These are phyloP conservation scores for Salvelinus sp. DNA, from an alignment of 2,113 vertebrate species.

Conservation along the genomic window DNA sequence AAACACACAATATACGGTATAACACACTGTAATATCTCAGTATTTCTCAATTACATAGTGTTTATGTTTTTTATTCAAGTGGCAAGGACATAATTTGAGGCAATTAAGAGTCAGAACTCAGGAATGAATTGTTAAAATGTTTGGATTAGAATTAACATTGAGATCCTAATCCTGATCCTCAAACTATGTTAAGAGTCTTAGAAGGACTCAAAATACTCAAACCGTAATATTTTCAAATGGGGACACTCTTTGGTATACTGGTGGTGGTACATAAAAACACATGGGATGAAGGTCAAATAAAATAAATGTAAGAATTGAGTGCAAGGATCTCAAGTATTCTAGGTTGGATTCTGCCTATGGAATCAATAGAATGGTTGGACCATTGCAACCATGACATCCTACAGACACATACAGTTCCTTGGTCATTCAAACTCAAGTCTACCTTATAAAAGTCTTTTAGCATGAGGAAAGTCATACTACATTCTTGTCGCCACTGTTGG, in stretches of 20 bases:
- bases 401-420: not conserved
- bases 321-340: not conserved
- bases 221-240: not conserved
- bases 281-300: not conserved
- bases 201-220: constrained; percentile 10
- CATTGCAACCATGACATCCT: not conserved
- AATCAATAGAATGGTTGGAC: not conserved
- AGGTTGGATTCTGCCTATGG: not conserved
- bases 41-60: too few relatives aligned
- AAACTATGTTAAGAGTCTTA: constrained; percentile 50
- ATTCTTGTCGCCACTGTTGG: not conserved
- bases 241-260: not conserved
- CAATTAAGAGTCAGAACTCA: constrained; percentile 21
- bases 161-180: constrained; percentile 37
- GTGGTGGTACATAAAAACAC: not conserved
- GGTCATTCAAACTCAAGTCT: not conserved
- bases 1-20: too few relatives aligned
- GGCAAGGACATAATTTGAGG: not conserved
- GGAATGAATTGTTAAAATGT: constrained; percentile 29
- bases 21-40: too few relatives aligned
- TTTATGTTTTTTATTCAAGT: too few relatives aligned
- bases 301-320: not conserved
- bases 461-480: not conserved
- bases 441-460: not conserved
- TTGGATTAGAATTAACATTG: constrained; percentile 33